Evolutionary conservation across 2,888 invertebrate genomes (phyloP), one percentile per base, ranked within the genome.

Genomic region (Amphimallon solstitiale): DNA sequence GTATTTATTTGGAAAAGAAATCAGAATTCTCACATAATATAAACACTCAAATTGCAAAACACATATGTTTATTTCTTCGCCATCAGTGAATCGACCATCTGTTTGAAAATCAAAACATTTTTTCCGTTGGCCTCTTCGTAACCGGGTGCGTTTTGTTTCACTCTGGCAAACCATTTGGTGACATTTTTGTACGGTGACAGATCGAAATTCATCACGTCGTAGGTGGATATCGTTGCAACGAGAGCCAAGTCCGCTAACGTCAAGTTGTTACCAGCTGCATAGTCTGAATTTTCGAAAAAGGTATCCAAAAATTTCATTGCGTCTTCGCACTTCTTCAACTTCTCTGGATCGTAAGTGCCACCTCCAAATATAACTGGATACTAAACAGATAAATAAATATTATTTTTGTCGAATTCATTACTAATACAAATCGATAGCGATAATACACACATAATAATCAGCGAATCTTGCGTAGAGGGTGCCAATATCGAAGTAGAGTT

Each of bases 221-320:
- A 86, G 68, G 90, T 90, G 51, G 92, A 89, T 7, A 93, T 86
- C 5, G 87, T 85, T 6, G 91, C 87, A 34, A 89, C 83, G 48
- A 94, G 78, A 35, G 89, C 83, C 43, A 93, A 84, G 81, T 95
- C 95, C 5, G 95, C 95, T 14, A 95, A 79, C 14, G 94, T 94
- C 61, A 93, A 83, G 65, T 84, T 84, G 65, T 89, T 85, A 1
- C 93, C 94, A 12, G 92, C 92, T 35, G 84, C 87, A 81, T 87
- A 95, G 70, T 87, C 85, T 74, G 89, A 86, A 0, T 88, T 89
- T 46, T 89, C 88, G 23, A 94, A 84, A 84, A 91, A 90, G n/a
- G 81, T 87, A 74, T 94, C 89, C 34, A 94, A 82, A 71, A 90
- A 88, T 35, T 85, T 86, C 52, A 92, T 84, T 1, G 90, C 89